These are phyloP conservation scores for Drosophila melanosoma DNA, from an alignment of 2,888 invertebrate genomes.

Conservation along the genomic window DNA sequence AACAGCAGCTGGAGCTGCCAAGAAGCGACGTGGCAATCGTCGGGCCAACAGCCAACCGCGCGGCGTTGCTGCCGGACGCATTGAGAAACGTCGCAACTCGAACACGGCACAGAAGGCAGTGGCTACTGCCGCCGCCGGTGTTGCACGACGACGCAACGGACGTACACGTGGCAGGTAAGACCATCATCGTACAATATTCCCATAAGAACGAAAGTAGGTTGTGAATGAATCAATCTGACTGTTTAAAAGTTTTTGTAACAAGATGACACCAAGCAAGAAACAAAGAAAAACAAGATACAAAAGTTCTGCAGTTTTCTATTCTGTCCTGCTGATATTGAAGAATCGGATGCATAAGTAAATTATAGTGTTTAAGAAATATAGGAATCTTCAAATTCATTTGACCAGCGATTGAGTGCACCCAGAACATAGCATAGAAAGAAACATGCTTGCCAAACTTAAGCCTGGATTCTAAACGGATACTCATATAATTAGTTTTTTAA, in stretches of 20 bases:
- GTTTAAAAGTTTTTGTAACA: neutral
- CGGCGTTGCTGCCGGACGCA: conserved; percentile 78
- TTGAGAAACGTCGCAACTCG: conserved; percentile 76
- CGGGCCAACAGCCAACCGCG: conserved; percentile 62
- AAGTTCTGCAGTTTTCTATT: neutral
- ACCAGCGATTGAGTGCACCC: neutral
- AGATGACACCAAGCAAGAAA: neutral
- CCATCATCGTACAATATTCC: neutral
- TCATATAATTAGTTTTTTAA: neutral
- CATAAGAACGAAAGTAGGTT: neutral
- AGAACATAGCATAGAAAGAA: neutral
- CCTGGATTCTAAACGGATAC: neutral
- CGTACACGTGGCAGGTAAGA: conserved; percentile 78
- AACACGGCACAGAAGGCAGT: conserved; percentile 48
- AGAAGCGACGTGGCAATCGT: conserved; percentile 49
- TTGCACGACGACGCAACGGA: conserved; percentile 58
- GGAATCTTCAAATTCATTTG: too few relatives aligned
- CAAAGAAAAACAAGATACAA: too few relatives aligned
- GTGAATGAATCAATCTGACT: neutral
- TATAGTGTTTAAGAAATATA: neutral
- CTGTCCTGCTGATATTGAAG: neutral
- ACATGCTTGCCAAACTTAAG: neutral
- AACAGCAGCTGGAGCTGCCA: conserved; percentile 33
- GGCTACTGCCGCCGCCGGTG: conserved; percentile 53
- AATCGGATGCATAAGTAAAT: neutral